These are phyloP conservation scores for Chaetodon auriga DNA, from an alignment of 2,113 vertebrate species.

Conservation along the genomic window DNA sequence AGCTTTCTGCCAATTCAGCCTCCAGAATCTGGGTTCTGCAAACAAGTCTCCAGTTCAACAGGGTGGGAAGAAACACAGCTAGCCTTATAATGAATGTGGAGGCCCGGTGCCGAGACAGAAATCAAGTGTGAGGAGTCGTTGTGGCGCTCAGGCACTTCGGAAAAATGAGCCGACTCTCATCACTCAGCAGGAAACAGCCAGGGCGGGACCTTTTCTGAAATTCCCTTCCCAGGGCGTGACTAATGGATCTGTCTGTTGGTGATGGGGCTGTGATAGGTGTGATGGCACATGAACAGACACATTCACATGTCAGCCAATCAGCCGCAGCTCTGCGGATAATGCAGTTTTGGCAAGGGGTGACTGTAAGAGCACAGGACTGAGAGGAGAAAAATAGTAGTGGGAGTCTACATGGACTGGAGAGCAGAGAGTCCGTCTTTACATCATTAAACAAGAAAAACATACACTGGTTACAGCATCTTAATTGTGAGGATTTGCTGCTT, in stretches of 20 bases:
- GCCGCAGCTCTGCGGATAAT: neutral
- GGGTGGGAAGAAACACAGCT: constrained; percentile 13
- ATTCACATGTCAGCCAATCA: neutral
- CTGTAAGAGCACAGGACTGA: neutral
- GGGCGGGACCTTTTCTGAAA: constrained; percentile 19
- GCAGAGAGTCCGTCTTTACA: neutral
- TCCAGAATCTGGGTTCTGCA: constrained; percentile 44
- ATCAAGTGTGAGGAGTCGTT: neutral
- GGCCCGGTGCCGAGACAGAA: constrained; percentile 11
- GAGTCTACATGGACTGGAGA: neutral
- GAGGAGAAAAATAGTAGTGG: neutral
- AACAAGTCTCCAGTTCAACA: neutral
- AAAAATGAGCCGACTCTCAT: constrained; percentile 33
- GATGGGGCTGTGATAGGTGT: constrained; percentile 16
- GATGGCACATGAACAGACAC: constrained; percentile 22
- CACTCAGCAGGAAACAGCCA: constrained; percentile 15
- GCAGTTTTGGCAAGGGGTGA: constrained; percentile 1
- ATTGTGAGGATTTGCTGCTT: neutral
- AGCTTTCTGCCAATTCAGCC: constrained; percentile 22
- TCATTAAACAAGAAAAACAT: neutral
- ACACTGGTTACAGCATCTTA: neutral
- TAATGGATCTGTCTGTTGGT: constrained; percentile 25
- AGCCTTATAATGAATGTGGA: constrained; percentile 6
- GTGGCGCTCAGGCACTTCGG: neutral
- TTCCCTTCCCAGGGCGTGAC: neutral